Base-by-base conservation (phyloP, 2,113 vertebrate species). In the Xenopus borealis region DNA sequence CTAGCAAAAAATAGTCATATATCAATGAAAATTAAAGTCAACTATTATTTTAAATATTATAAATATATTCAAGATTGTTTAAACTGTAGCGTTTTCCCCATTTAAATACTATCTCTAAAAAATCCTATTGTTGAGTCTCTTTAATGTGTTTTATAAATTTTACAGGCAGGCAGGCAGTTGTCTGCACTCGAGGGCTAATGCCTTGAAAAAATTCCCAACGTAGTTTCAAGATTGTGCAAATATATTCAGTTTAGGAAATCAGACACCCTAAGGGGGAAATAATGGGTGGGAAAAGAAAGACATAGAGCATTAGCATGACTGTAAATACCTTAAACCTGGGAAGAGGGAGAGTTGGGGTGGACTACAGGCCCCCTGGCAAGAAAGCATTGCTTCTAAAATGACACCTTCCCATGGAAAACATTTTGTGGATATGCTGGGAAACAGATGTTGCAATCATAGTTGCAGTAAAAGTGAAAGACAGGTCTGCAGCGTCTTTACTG, bases 301-400 rank as follows among this genome's bases (percentile, higher is more conserved):
- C n/a, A 69, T 52, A 57, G 13, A 69, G 66, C 58, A 46, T 19
- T 70, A 70, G 66, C 55, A 63, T 40, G 59, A 62, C 33, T 70
- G 59, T 77, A 77, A 70, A 77, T 77, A 57, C 67, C 58, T 70
- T 70, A 30, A 64, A 64, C 74, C 47, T 77, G 67, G 74, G 18
- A 66, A 19, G 65, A 30, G 33, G 33, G 46, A 18, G 44, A 14
- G 46, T 3, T 19, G 19, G 63, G 63, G 63, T 47, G 18, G 63
- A 40, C 27, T 17, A 57, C 46, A 57, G 14, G n/a, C 53, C 30
- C 33, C 59, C 66, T 45, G 14, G 30, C 53, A 70, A 77, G 70
- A 64, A 77, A 62, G 74, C 66, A 45, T 53, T 18, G 66, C 66
- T n/a, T 68, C 58, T 69, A 20, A 75, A 62, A 69, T 75, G 66